phyloP scores from a whole-genome alignment of 2,888 invertebrate species.

The Ormyrus pomaceus region DNA sequence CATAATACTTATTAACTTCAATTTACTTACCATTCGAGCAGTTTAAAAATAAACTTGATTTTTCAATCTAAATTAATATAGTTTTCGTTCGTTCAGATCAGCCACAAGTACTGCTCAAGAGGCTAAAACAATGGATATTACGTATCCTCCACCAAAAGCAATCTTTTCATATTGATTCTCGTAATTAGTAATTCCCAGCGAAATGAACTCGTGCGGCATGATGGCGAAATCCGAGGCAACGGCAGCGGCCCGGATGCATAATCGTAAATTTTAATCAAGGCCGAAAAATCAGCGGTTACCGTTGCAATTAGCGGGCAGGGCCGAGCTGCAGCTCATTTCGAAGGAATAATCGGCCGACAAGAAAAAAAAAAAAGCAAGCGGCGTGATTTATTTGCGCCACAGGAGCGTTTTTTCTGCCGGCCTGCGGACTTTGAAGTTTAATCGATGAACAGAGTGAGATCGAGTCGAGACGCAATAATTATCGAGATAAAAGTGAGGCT shows the following conservation, averaged over 20 bases:
- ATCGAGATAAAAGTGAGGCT: constrained; percentile 22
- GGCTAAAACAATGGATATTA: too few relatives aligned
- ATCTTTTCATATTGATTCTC: too few relatives aligned
- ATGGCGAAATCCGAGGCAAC: constrained; percentile 1
- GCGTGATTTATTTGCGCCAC: constrained; percentile 68
- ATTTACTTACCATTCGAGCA: too few relatives aligned
- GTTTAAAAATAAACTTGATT: too few relatives aligned
- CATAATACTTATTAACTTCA: too few relatives aligned
- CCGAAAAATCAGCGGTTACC: constrained; percentile 38
- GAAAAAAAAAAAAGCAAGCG: background rate
- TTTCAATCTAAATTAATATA: too few relatives aligned
- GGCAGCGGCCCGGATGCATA: background rate
- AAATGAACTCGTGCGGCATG: constrained; percentile 13
- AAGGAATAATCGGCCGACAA: constrained; percentile 16
- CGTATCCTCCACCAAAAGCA: too few relatives aligned
- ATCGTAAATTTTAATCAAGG: constrained; percentile 48
- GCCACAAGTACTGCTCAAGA: too few relatives aligned
- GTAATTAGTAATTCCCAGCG: background rate
- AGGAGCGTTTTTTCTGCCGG: constrained; percentile 61
- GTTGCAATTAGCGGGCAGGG: constrained; percentile 18
- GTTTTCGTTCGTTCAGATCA: too few relatives aligned
- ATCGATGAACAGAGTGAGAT: constrained; percentile 63
- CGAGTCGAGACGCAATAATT: constrained; percentile 51
- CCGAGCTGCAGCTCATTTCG: constrained; percentile 30
- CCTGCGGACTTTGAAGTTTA: constrained; percentile 61